These are phyloP conservation scores for Eidolon helvum DNA, from an alignment of 2,113 vertebrate species.

Conservation along the genomic window DNA sequence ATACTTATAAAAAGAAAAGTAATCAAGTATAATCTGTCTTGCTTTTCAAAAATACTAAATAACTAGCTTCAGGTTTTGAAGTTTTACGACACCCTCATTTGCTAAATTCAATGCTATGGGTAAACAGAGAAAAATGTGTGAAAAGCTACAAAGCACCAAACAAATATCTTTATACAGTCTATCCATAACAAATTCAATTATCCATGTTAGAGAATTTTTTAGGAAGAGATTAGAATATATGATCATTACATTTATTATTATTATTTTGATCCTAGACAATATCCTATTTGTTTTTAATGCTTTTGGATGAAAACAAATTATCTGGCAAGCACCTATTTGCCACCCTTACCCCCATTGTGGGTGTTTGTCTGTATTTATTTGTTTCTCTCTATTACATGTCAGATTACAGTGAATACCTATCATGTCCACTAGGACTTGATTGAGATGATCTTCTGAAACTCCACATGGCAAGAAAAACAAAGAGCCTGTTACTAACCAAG, in stretches of 20 bases:
- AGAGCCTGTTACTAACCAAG: background rate
- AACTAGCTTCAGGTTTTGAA: background rate
- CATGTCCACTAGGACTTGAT: background rate
- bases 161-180: background rate
- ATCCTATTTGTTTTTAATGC: background rate
- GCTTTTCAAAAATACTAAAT: conserved; percentile 5
- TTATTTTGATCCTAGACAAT: background rate
- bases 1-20: background rate
- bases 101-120: conserved; percentile 22
- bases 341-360: background rate
- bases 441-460: background rate
- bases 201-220: background rate
- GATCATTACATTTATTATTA: background rate
- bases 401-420: background rate
- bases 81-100: background rate
- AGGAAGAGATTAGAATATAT: background rate
- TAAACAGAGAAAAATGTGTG: background rate
- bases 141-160: background rate
- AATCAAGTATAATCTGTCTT: conserved; percentile 13
- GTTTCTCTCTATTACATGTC: background rate
- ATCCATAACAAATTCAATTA: background rate
- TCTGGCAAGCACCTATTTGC: background rate
- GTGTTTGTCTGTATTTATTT: background rate
- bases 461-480: background rate
- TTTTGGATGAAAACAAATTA: background rate